phyloP scores from a whole-genome alignment of 2,797 vertebrate species.

The Squalus acanthias region DNA sequence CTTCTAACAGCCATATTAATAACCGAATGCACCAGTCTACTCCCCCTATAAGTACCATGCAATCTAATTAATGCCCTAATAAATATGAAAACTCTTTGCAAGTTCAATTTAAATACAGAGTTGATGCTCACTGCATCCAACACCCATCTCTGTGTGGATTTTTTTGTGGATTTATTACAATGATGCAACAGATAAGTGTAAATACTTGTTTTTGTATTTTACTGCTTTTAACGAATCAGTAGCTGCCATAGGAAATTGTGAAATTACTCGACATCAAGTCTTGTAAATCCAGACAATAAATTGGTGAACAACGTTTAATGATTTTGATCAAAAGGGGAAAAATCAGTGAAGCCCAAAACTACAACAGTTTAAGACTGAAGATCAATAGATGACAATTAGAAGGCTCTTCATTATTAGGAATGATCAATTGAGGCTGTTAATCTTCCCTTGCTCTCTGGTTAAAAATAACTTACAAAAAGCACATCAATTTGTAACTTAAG shows the following conservation, averaged over 20 bases:
- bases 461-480: background rate
- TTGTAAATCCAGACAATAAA: background rate
- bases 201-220: background rate
- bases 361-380: background rate
- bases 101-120: background rate
- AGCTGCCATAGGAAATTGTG: background rate
- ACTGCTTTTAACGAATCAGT: background rate
- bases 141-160: background rate
- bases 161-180: too few relatives aligned
- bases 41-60: too few relatives aligned
- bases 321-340: background rate
- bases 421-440: background rate
- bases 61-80: too few relatives aligned
- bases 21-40: too few relatives aligned
- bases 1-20: too few relatives aligned
- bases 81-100: too few relatives aligned
- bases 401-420: background rate
- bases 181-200: background rate
- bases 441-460: background rate
- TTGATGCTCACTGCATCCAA: background rate
- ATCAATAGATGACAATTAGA: background rate
- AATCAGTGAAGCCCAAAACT: background rate
- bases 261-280: background rate
- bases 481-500: background rate
- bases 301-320: background rate